phyloP scores from a whole-genome alignment of 2,113 vertebrate genomes.

The Triplophysa rosa region DNA sequence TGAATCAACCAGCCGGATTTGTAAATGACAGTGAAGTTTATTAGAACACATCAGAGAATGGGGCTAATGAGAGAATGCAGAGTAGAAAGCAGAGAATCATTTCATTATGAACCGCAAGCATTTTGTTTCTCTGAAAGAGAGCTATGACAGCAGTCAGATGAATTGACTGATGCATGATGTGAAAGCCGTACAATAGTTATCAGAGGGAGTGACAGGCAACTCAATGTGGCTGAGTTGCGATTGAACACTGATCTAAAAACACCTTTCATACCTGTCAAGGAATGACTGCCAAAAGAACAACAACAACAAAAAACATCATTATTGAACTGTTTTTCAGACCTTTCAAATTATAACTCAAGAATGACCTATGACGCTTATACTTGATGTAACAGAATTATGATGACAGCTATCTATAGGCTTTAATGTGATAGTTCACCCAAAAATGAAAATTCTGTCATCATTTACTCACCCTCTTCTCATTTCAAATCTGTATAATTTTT shows the following conservation, averaged over 20 bases:
- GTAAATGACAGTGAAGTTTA: conserved; percentile 38
- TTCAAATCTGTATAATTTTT: too few relatives aligned
- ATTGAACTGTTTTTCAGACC: too few relatives aligned
- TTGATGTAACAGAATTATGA: not conserved
- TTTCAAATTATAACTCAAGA: not conserved
- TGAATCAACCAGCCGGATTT: not conserved
- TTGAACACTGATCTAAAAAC: conserved; percentile 29
- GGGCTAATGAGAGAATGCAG: conserved; percentile 22
- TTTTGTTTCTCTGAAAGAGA: conserved; percentile 34
- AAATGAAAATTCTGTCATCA: too few relatives aligned
- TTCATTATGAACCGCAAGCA: conserved; percentile 32
- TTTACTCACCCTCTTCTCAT: too few relatives aligned
- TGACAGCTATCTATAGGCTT: too few relatives aligned
- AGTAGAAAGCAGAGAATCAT: conserved; percentile 34
- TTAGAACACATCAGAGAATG: conserved; percentile 29
- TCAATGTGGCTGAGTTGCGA: not conserved
- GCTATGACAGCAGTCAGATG: conserved; percentile 36
- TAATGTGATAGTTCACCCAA: too few relatives aligned
- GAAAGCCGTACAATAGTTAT: conserved; percentile 18
- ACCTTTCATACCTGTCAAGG: conserved; percentile 12
- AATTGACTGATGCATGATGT: conserved; percentile 37
- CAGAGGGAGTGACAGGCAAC: not conserved
- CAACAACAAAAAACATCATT: too few relatives aligned
- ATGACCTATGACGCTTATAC: not conserved
- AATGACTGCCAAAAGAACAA: not conserved